Percentiles rank a stretch among this genome's conserved stretches.
These are phyloP conservation scores for Diabrotica virgifera DNA, from an alignment of 1,140 invertebrate genomes.

Conservation along the genomic window DNA sequence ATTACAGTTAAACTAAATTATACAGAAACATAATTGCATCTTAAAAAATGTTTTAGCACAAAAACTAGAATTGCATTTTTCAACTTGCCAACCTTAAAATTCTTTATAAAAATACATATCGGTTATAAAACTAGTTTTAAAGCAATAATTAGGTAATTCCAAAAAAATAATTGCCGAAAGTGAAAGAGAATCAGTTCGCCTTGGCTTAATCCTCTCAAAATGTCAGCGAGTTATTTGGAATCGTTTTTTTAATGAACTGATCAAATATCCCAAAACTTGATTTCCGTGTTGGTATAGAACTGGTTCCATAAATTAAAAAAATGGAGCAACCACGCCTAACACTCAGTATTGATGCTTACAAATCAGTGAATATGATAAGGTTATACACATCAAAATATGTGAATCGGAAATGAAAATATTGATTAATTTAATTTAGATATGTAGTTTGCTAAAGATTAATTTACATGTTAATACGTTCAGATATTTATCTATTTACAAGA, in stretches of 20 bases:
- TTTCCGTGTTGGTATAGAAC: neutral
- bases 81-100: too few relatives aligned
- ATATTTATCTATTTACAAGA: too few relatives aligned
- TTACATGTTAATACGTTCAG: too few relatives aligned
- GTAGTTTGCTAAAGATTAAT: too few relatives aligned
- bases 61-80: too few relatives aligned
- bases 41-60: too few relatives aligned
- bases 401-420: too few relatives aligned
- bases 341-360: conserved; percentile 29
- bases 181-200: neutral
- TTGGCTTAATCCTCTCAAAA: neutral
- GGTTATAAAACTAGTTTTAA: neutral
- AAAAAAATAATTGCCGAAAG: neutral
- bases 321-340: conserved; percentile 23
- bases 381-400: too few relatives aligned
- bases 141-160: neutral
- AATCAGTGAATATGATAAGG: conserved; percentile 3
- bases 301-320: neutral
- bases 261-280: neutral
- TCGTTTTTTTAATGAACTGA: neutral
- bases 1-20: too few relatives aligned
- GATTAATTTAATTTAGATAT: too few relatives aligned
- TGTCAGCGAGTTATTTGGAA: neutral
- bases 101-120: too few relatives aligned
- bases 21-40: too few relatives aligned